Base-by-base conservation (phyloP, 2,888 invertebrate species). In the Mimas tiliae region DNA sequence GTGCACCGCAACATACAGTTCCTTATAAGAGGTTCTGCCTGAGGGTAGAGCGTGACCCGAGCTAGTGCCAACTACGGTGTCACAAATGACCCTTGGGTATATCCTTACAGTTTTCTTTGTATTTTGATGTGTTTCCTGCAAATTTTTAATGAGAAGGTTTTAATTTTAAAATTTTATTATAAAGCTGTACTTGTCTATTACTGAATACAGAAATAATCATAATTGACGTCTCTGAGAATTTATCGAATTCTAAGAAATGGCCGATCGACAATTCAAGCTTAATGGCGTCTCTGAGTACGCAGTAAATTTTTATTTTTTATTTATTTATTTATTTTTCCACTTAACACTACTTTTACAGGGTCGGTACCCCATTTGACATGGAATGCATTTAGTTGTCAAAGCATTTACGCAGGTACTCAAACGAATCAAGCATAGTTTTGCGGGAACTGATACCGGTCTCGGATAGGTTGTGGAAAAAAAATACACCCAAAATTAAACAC, bases 11-110 rank as follows among this genome's bases (percentile, higher is more conserved):
- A 45, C 38, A 55, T 50, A 55, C 50, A 47, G 34, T 34, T 42
- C 64, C 27, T 42, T 67, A 50, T 16, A 64, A 50, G 42, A 50
- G 64, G 21, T 16, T 50, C 19, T 38, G 64, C 67, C 67, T 62
- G 68, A 62, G 76, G 82, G 74, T 65, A 69, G 75, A 74, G 75
- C 78, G 78, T 82, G 83, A 83, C 83, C 81, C 74, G 74, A 58
- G 65, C 71, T 72, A 74, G 34, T 21, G n/a, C 33, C 47, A 48
- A 65, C 71, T 34, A 62, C 34, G 27, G 8, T 14, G 53, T 64
- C 58, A 33, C 50, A 50, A 52, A 51, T 50, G 64, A 64, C 52
- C 50, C 64, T 62, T 62, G 63, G 50, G 19, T 47, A 53, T 65
- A 53, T 65, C 58, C 65, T 47, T 48, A n/a, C 47, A 55, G 33